Percentiles rank a stretch among this genome's conserved stretches.
phyloP scores from a whole-genome alignment of 2,113 vertebrate genomes.

The Alethe diademata region DNA sequence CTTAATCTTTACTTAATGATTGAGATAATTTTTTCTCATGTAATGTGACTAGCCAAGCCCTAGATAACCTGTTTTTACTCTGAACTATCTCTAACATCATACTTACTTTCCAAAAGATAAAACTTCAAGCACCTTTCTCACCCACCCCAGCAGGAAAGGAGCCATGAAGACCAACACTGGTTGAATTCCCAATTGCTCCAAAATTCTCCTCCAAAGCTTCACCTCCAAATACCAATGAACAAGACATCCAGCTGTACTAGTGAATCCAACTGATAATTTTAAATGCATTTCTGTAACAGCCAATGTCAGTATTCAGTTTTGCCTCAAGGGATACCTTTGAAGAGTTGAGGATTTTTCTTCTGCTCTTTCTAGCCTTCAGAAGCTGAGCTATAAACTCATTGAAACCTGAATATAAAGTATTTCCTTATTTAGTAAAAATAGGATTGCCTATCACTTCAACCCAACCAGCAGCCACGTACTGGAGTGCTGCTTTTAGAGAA shows the following conservation, averaged over 20 bases:
- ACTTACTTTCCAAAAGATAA: not conserved
- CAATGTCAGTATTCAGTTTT: not conserved
- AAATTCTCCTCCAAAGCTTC: not conserved
- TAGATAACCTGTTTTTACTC: not conserved
- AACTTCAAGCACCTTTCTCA: not conserved
- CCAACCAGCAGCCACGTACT: not conserved
- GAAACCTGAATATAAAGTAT: constrained; percentile 9
- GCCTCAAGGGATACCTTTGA: not conserved
- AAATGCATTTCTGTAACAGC: not conserved
- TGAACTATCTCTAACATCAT: not conserved
- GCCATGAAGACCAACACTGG: not conserved
- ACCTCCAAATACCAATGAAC: not conserved
- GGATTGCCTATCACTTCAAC: not conserved
- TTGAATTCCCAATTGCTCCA: not conserved
- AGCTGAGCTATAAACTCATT: not conserved
- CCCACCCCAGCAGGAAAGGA: not conserved
- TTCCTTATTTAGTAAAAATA: constrained; percentile 5
- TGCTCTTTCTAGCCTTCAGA: not conserved
- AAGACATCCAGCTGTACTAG: not conserved
- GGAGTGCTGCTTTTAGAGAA: not conserved
- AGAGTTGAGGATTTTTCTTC: not conserved
- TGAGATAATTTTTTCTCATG: not conserved
- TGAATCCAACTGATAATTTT: not conserved
- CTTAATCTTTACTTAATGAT: not conserved
- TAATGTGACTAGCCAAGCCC: not conserved